Evolutionary conservation across 2,888 invertebrate genomes (phyloP), one percentile per base, ranked within the genome.

Genomic region (Apantesis nais): DNA sequence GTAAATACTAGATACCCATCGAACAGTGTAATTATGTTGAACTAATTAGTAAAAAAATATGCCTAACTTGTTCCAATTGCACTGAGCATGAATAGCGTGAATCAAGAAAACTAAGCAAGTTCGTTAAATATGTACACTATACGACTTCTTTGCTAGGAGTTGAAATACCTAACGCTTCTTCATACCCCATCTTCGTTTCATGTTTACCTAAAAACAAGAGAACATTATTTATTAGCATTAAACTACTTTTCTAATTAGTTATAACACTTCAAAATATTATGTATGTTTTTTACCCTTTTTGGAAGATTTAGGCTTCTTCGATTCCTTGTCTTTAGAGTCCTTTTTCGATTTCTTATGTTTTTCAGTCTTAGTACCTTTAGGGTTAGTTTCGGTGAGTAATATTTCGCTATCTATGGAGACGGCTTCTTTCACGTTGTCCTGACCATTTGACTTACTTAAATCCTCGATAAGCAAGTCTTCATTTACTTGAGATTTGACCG

Each of bases 111-210:
- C 88, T 85, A 85, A 88, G 86, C 76, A 86, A 85, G 86, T 78
- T 80, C 73, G 80, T 78, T 80, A 82, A 64, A 80, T 83, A 80
- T 80, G 75, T 88, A 87, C 86, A 90, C 92, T 96, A 96, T 89
- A 96, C 92, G 86, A 97, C 96, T 93, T 98, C 98, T 93, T 98
- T 98, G 85, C 98, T 98, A 19, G 98, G 98, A 58, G 98, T 98
- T 64, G 98, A 98, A 86, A 98, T 98, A 77, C 98, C 99, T 83
- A 97, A 96, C 58, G 98, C 97, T 94, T 98, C 98, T 91, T 99
- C 99, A 86, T 99, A 99, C 67, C 97, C 98, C 48, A 96, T 94
- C 88, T 97, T 96, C 67, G 96, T 95, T 86, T 96, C 97, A 77
- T 92, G 90, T 86, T 94, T 95, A 81, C 93, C 95, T 94, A 92